Evolutionary conservation across 2,888 invertebrate genomes (phyloP), one percentile per base, ranked within the genome.

Genomic region (Oligia strigilis): DNA sequence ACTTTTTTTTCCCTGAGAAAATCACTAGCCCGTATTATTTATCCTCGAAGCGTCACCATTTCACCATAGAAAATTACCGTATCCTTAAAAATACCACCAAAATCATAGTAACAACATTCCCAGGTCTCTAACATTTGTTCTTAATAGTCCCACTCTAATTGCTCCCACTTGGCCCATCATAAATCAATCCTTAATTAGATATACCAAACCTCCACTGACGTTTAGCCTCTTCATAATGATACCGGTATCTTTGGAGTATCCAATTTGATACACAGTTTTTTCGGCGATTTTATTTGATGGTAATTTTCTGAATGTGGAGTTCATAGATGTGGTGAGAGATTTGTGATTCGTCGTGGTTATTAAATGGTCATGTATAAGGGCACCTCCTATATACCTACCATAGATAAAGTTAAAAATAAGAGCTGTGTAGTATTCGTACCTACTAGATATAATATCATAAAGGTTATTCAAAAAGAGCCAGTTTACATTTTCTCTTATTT

Each of bases 181-280:
- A 95, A 94, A 95, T 95, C 94, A 94, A 90, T 79, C 82, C 78
- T 85, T 93, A 93, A 94, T 94, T 94, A 94, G 93, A 92, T 92
- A 92, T 90, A 93, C 88, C 87, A 87, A 87, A 89, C 89, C 86
- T 90, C 88, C 83, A 78, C 79, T 90, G 91, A 92, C 91, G 89
- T 90, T 86, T 87, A 88, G 83, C 80, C 82, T 87, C 80, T 72
- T 78, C 76, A 74, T 91, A 91, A 91, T 90, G 82, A 90, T 88
- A 90, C 87, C 90, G 85, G 86, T 89, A 62, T 85, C 87, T 88
- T 88, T 89, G 87, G 87, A 67, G 77, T 72, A 80, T 75, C 81
- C 82, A 84, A 89, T 89, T 89, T 90, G 86, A 87, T 83, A 82
- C 85, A 75, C 78, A 81, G 73, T 82, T 90, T 88, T 88, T 89